Conservation (phyloP, 2,113 vertebrate genomes). For the Ia io region DNA sequence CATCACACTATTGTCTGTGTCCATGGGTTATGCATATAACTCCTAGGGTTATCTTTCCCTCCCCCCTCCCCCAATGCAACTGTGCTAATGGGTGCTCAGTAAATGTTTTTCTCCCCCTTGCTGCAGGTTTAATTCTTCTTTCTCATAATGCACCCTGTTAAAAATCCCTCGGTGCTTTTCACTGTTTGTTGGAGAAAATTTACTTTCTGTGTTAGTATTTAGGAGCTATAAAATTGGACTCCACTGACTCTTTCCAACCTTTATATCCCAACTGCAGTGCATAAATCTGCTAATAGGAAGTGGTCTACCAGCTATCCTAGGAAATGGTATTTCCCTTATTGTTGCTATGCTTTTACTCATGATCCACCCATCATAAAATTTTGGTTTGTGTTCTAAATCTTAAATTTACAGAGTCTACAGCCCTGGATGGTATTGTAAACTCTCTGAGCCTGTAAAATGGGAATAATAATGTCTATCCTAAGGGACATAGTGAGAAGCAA, state of each 20-base stretch:
- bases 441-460: background rate
- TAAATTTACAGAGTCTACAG: background rate
- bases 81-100: background rate
- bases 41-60: no score
- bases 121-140: slow-evolving; percentile 31
- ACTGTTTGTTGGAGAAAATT: background rate
- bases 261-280: background rate
- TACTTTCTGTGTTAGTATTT: background rate
- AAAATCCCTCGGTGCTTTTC: background rate
- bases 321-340: background rate
- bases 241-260: background rate
- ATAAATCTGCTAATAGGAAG: background rate
- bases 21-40: no score
- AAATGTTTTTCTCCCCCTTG: background rate
- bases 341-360: background rate
- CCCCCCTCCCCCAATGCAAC: background rate
- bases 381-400: slow-evolving; percentile 25
- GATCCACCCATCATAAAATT: background rate
- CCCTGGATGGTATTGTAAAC: background rate
- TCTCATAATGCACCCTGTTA: background rate
- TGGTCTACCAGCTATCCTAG: background rate
- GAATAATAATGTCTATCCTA: background rate
- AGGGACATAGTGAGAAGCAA: background rate
- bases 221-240: background rate
- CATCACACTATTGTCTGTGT: no score